Conservation (phyloP, 2,113 vertebrate genomes). For the Orthonyx spaldingii region DNA sequence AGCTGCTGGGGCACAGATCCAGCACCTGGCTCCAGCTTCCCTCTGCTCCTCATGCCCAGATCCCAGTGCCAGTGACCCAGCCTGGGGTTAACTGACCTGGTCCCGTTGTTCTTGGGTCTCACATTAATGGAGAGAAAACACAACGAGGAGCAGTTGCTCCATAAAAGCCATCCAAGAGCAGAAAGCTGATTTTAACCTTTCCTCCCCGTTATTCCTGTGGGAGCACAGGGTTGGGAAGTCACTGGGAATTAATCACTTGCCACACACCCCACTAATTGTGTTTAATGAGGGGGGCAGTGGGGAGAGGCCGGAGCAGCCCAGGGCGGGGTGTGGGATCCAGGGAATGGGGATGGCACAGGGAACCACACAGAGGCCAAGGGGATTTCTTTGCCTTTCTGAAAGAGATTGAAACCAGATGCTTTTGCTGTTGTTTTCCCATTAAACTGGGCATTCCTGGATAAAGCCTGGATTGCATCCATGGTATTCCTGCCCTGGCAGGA, state of each 20-base stretch:
- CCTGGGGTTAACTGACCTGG: accelerated
- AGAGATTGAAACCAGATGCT: neutral
- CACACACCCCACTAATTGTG: neutral
- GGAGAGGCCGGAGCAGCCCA: accelerated
- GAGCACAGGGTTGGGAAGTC: neutral
- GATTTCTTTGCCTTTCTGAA: neutral
- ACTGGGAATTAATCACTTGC: neutral
- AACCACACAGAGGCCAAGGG: accelerated
- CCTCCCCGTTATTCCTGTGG: neutral
- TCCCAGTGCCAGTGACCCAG: neutral
- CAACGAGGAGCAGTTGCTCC: accelerated
- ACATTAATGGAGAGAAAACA: neutral
- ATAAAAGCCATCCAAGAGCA: neutral
- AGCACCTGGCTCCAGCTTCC: neutral
- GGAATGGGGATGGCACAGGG: neutral
- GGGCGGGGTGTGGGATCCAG: neutral
- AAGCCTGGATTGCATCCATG: neutral
- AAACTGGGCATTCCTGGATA: accelerated
- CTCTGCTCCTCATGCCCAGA: accelerated
- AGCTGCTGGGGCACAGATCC: neutral
- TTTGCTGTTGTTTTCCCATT: neutral
- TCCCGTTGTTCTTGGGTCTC: neutral
- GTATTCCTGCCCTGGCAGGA: neutral
- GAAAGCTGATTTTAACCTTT: neutral
- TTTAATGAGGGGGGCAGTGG: neutral